phyloP scores from a whole-genome alignment of 2,113 vertebrate genomes.

The Rhineura floridana region DNA sequence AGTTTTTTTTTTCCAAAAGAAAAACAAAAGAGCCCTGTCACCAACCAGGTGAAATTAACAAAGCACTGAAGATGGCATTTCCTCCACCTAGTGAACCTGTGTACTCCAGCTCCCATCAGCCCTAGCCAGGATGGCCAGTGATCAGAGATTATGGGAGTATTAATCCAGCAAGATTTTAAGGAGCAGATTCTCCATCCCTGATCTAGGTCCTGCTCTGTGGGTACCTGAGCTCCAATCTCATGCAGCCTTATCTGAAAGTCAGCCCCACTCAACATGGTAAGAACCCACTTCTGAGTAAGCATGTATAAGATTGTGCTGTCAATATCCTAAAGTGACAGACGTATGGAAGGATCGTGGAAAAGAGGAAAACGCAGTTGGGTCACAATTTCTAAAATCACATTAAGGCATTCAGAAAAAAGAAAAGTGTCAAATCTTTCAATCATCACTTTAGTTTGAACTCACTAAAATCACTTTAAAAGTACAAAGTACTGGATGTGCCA shows the following conservation, averaged over 20 bases:
- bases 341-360: neutral
- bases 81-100: too few relatives aligned
- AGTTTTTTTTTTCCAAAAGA: too few relatives aligned
- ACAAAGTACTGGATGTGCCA: neutral
- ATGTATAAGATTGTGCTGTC: too few relatives aligned
- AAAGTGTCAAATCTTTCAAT: neutral
- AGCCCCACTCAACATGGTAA: neutral
- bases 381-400: neutral
- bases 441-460: neutral
- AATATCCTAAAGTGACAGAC: neutral
- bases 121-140: too few relatives aligned
- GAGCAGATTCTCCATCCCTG: too few relatives aligned
- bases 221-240: neutral
- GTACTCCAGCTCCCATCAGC: too few relatives aligned
- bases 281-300: neutral
- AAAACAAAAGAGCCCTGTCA: too few relatives aligned
- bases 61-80: too few relatives aligned
- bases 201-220: neutral
- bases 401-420: neutral
- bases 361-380: too few relatives aligned
- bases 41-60: too few relatives aligned
- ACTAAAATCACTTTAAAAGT: neutral
- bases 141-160: too few relatives aligned
- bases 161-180: neutral
- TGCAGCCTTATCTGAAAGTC: neutral